Evolutionary conservation across 1,140 invertebrate genomes (phyloP).

Genomic region (Drosophila jambulina): DNA sequence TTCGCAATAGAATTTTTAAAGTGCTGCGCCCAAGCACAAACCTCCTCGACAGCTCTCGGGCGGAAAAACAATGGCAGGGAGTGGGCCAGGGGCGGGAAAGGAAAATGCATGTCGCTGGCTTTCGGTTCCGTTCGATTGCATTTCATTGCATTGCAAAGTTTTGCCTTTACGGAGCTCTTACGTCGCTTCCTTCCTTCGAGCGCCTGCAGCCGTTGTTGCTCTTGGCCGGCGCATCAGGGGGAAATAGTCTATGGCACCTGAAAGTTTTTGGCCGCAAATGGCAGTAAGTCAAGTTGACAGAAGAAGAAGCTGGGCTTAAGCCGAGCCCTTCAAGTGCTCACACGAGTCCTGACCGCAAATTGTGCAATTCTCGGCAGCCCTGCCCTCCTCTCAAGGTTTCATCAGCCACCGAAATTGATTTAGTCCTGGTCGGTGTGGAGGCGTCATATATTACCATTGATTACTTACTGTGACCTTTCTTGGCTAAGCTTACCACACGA

Average conservation of each 20-base stretch:
- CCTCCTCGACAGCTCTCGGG: constrained; percentile 27
- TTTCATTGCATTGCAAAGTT: constrained; percentile 60
- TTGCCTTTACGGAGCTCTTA: constrained; percentile 48
- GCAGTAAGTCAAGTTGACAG: constrained; percentile 64
- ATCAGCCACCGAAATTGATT: constrained; percentile 43
- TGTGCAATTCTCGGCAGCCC: constrained; percentile 36
- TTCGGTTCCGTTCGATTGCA: constrained; percentile 76
- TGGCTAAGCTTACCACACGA: constrained; percentile 71
- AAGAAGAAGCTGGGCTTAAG: constrained; percentile 39
- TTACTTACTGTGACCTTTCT: constrained; percentile 60
- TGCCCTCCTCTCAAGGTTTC: constrained; percentile 23
- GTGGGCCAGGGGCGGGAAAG: neutral
- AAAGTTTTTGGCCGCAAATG: constrained; percentile 69
- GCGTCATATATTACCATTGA: constrained; percentile 40
- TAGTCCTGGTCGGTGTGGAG: constrained; percentile 26
- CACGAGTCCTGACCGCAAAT: constrained; percentile 40
- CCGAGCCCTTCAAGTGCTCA: constrained; percentile 44
- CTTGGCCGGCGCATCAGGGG: constrained; percentile 24
- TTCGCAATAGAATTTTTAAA: constrained; percentile 75
- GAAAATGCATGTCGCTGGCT: constrained; percentile 34
- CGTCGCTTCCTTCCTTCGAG: constrained; percentile 26
- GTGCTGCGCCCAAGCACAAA: constrained; percentile 67
- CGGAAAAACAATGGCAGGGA: constrained; percentile 34
- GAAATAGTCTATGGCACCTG: constrained; percentile 52
- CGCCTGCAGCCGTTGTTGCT: constrained; percentile 46